Evolutionary conservation across 2,113 vertebrate species (phyloP), one percentile per base, ranked within the genome.

Genomic region (Campylomormyrus tamandua): DNA sequence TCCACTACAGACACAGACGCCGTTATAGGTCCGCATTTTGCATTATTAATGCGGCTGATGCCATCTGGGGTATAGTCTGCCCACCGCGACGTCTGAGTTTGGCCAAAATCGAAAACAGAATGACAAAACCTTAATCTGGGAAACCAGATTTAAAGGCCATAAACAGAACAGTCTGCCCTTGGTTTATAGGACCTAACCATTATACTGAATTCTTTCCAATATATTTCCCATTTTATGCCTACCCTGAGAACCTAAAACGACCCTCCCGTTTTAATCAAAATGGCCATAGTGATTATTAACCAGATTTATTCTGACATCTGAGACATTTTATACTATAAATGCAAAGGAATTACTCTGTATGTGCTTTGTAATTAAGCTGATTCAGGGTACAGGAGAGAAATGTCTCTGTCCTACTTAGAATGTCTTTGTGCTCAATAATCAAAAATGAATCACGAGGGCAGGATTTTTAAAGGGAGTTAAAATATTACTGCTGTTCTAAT

Each of bases 21-120:
- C 2, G 21, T 45, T 45, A 46, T 48, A 9, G 19, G 83, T 1
- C 24, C 3, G 0, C 19, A 6, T n/a, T 83, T 87, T 94, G 90
- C 94, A 94, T 94, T 93, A 94, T 94, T 94, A 91, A 95, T 35
- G 49, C 5, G 48, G 94, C 93, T 49, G 87, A 91, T 92, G 92
- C 91, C 91, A 90, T 89, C 77, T 90, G 83, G 90, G 91, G 89
- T 46, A 24, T 88, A 89, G 87, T 90, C 91, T 89, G 56, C 35
- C 83, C 42, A 45, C 2, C 21, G 8, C 45, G 1, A 84, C 19
- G 83, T 46, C 27, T 80, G 5, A 42, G 52, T 5, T 24, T 45
- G 49, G 21, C 49, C 15, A 6, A 84, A 83, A 84, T 42, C 39
- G 45, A 48, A 10, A 84, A 21, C 19, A 24, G 48, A 85, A 86